Conservation (phyloP, 2,888 invertebrate genomes). For the Nomada goodeniana region DNA sequence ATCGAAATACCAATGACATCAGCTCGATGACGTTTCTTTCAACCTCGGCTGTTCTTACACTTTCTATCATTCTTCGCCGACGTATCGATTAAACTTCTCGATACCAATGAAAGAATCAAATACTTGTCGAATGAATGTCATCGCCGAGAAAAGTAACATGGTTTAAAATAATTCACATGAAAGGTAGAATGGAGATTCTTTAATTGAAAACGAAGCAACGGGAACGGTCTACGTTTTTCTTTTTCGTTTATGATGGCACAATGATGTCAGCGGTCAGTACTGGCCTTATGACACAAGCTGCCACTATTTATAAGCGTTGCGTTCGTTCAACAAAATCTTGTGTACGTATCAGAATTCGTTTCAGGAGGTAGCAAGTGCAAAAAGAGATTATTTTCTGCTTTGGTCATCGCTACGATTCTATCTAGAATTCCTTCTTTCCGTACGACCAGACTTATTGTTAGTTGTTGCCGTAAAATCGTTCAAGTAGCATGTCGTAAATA, state of each 20-base stretch:
- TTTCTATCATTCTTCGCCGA: constrained; percentile 33
- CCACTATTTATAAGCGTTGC: constrained; percentile 69
- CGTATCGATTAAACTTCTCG: constrained; percentile 3
- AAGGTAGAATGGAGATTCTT: too few species aligned
- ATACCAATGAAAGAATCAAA: background rate
- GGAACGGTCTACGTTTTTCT: constrained; percentile 5
- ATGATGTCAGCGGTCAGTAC: constrained; percentile 61
- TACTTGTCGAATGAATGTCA: too few species aligned
- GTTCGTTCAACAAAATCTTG: constrained; percentile 43
- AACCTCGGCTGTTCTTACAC: background rate
- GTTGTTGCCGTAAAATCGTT: background rate
- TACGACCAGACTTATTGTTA: background rate
- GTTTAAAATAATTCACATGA: too few species aligned
- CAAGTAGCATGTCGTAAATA: background rate
- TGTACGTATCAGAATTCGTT: constrained; percentile 2
- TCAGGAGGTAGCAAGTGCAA: constrained; percentile 16
- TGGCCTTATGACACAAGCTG: constrained; percentile 47
- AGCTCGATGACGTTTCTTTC: constrained; percentile 32
- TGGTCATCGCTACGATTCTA: background rate
- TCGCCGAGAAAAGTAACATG: too few species aligned
- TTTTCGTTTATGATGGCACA: constrained; percentile 16
- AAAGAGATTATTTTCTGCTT: constrained; percentile 2
- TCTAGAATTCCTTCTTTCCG: background rate
- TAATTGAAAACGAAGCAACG: background rate
- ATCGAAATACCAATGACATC: constrained; percentile 68